Conservation (phyloP, 2,113 vertebrate genomes). For the Mormyrus lacerda region DNA sequence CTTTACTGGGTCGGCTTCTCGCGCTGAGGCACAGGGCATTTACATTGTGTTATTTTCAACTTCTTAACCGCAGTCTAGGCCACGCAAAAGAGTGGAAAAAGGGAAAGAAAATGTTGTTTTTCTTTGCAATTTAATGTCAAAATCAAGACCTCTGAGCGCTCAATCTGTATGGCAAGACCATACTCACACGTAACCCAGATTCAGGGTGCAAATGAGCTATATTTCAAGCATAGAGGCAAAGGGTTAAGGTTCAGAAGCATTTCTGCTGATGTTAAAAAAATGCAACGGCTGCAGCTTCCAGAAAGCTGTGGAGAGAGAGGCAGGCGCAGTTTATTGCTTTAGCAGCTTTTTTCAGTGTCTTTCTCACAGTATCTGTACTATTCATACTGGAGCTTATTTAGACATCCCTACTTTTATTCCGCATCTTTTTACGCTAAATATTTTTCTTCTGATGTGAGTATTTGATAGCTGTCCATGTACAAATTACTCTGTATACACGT, state of each 20-base stretch:
- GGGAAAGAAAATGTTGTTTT: neutral
- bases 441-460: neutral
- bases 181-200: neutral
- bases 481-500: neutral
- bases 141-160: neutral
- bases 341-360: neutral
- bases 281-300: neutral
- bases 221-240: neutral
- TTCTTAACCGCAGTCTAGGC: neutral
- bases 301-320: neutral
- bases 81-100: neutral
- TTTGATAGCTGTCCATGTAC: neutral
- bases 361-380: neutral
- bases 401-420: neutral
- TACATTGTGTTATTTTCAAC: conserved; percentile 33
- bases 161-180: neutral
- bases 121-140: neutral
- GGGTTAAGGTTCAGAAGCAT: neutral
- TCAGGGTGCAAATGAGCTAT: neutral
- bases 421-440: neutral
- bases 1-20: conserved; percentile 33
- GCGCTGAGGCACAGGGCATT: conserved; percentile 37
- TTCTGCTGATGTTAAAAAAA: conserved; percentile 4
- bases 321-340: neutral
- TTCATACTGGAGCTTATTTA: neutral